Evolutionary conservation across 1,140 invertebrate genomes (phyloP).

Genomic region (Drosophila insularis): DNA sequence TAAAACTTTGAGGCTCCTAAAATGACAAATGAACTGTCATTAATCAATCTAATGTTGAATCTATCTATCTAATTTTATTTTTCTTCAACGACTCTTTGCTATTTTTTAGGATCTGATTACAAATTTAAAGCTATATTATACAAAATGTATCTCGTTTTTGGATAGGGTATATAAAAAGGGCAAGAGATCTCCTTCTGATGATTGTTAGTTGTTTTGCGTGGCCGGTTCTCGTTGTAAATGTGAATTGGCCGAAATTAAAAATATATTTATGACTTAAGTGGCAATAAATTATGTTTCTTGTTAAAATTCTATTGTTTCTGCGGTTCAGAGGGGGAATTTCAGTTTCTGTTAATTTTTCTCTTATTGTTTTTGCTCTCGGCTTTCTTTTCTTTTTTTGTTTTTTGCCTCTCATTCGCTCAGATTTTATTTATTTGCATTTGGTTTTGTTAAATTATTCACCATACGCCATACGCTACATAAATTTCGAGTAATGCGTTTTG

Average conservation of each 20-base stretch:
- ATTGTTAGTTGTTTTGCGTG: constrained; percentile 38
- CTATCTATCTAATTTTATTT: too few species aligned
- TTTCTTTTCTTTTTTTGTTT: constrained; percentile 35
- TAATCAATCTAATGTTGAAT: too few species aligned
- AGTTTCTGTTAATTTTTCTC: constrained; percentile 39
- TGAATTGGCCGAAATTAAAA: constrained; percentile 79
- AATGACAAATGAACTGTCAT: too few species aligned
- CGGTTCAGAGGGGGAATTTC: constrained; percentile 10
- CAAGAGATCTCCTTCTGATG: constrained; percentile 37
- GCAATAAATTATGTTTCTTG: constrained; percentile 80
- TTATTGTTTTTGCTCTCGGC: constrained; percentile 44
- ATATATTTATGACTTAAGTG: constrained; percentile 81
- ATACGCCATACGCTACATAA: constrained; percentile 37
- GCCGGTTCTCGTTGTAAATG: constrained; percentile 59
- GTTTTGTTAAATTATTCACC: constrained; percentile 54
- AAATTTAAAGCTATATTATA: too few species aligned
- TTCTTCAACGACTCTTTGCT: too few species aligned
- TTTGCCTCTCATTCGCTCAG: not conserved
- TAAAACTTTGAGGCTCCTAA: too few species aligned
- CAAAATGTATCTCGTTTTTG: too few species aligned
- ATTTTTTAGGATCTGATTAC: too few species aligned
- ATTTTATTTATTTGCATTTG: constrained; percentile 50
- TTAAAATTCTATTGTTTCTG: constrained; percentile 77
- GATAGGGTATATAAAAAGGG: constrained; percentile 28
- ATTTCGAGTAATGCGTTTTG: constrained; percentile 35